These are phyloP conservation scores for Drosophila sp. DNA, from an alignment of 1,140 invertebrate species.

Conservation along the genomic window DNA sequence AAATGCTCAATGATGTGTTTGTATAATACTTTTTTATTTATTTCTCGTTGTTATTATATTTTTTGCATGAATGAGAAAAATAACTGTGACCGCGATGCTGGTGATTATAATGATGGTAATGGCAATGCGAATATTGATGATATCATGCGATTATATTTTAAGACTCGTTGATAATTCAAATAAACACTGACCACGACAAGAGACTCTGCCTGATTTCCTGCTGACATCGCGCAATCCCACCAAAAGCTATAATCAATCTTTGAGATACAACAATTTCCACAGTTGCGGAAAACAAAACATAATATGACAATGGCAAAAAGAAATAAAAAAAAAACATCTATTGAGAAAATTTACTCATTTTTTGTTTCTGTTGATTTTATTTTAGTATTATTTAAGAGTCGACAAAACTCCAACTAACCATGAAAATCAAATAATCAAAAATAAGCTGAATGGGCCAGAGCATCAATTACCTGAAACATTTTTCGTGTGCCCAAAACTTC, in stretches of 20 bases:
- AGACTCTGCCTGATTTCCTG: conserved; percentile 5
- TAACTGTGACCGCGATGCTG: background rate
- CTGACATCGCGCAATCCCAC: conserved; percentile 7
- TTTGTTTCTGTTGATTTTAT: conserved; percentile 1
- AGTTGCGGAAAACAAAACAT: conserved; percentile 26
- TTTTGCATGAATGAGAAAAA: conserved; percentile 5
- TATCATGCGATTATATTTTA: conserved; percentile 35
- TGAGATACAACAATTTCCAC: conserved; percentile 11
- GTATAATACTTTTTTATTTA: background rate
- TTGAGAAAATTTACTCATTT: conserved; percentile 10
- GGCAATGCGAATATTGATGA: conserved; percentile 24
- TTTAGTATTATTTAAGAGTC: background rate
- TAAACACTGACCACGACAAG: background rate
- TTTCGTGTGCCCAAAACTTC: conserved; percentile 46
- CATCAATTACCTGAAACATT: conserved; percentile 50
- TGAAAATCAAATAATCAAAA: conserved; percentile 61
- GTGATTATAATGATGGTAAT: background rate
- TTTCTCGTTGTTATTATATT: background rate
- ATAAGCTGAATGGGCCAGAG: conserved; percentile 30
- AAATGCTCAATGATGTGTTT: conserved; percentile 1
- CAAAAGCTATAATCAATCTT: conserved; percentile 32
- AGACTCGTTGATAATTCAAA: conserved; percentile 13
- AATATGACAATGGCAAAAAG: background rate
- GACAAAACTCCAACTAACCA: conserved; percentile 37
- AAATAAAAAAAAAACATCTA: conserved; percentile 2